These are phyloP conservation scores for Paramacrobiotus metropolitanus DNA, from an alignment of 1,140 invertebrate genomes.

Conservation along the genomic window DNA sequence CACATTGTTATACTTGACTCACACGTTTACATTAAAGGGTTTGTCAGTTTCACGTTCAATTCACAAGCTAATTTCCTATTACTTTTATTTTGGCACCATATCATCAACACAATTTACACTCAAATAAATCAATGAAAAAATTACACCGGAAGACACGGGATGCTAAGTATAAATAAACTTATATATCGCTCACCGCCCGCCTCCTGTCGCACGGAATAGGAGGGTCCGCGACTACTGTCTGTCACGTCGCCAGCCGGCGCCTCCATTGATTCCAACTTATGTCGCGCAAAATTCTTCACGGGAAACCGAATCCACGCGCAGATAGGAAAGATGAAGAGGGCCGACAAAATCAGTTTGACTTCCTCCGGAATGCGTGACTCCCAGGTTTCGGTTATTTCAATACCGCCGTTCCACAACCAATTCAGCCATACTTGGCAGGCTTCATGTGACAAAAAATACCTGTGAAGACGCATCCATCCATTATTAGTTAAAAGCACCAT, in stretches of 20 bases:
- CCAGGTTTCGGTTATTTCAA: not conserved
- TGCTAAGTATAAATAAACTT: not conserved
- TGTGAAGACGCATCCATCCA: too few species aligned
- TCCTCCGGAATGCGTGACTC: not conserved
- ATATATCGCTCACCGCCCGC: not conserved
- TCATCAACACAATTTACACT: too few species aligned
- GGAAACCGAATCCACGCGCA: conserved; percentile 23
- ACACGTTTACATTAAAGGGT: too few species aligned
- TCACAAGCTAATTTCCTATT: too few species aligned
- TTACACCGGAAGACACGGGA: not conserved
- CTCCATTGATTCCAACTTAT: not conserved
- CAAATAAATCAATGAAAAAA: too few species aligned
- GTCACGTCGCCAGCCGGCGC: not conserved
- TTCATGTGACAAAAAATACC: conserved; percentile 23
- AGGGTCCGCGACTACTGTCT: not conserved
- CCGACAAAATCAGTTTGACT: conserved; percentile 23
- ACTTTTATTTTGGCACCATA: too few species aligned
- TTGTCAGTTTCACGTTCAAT: too few species aligned
- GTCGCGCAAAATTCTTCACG: not conserved
- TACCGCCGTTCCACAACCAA: not conserved
- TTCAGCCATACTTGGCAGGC: conserved; percentile 27
- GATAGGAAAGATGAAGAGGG: conserved; percentile 24
- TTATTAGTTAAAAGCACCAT: too few species aligned
- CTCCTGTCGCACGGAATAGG: not conserved
- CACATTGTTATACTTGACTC: too few species aligned